Base-by-base conservation (phyloP, 2,113 vertebrate species). In the Brachypteracias leptosomus region DNA sequence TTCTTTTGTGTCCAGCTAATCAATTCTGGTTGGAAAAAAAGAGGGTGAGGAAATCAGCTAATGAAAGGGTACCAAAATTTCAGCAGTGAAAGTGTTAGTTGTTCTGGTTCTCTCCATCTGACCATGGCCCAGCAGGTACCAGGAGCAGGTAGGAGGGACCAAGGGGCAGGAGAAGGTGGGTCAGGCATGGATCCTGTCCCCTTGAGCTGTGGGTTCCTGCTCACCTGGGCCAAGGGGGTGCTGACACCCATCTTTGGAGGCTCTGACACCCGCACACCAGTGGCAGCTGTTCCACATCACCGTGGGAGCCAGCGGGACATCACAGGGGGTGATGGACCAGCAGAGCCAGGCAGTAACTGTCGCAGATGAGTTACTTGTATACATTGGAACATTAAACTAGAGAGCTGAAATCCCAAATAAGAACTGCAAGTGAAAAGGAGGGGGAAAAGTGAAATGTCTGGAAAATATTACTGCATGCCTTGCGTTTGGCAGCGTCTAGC, bases 121-220 rank as follows among this genome's bases (percentile, higher is more conserved):
- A 24, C 26, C 31, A 8, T 1, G 0, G 66, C 36, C 31, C 68
- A 51, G 52, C 25, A 25, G 68, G 58, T 29, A 13, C 25, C 3
- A 1, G 13, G 28, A 33, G 36, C 14, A 17, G 38, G 9, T 24
- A n/a, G 80, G 47, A 13, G 57, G 10, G 19, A 28, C 52, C 61
- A 26, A 19, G 42, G 12, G 25, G 42, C 35, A 49, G 49, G 21
- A 19, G 44, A 20, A 55, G 55, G 26, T 21, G 46, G 33, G 29
- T 22, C 5, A 33, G 46, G 4, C 1, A 0, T 0, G 0, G 16
- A 74, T 20, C 16, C 59, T 1, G 2, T 26, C 12, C 79, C 51
- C 29, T 46, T 6, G 0, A 46, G 40, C 40, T 3, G 0, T 4
- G n/a, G 54, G 20, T 36, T 22, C 79, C 55, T 86, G 72, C 36